Evolutionary conservation across 2,888 invertebrate species (phyloP).

Genomic region (Netelia melanura): DNA sequence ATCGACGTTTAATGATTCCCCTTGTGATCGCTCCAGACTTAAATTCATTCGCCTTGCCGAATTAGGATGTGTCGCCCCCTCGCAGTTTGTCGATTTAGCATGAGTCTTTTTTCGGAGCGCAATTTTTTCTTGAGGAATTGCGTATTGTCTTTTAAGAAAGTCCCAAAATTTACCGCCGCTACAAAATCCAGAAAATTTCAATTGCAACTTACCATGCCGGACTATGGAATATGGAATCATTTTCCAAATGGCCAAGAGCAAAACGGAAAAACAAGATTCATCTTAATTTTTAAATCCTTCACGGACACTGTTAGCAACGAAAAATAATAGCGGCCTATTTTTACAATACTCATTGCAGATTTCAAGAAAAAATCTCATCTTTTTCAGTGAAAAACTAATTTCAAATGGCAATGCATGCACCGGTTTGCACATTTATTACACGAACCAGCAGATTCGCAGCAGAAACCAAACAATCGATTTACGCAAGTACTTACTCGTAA

Average conservation of each 20-base stretch:
- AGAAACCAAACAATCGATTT: too few relatives aligned
- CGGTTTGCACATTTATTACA: too few relatives aligned
- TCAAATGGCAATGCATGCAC: too few relatives aligned
- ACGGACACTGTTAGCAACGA: neutral
- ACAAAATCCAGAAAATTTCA: slow-evolving; percentile 69
- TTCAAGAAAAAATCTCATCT: too few relatives aligned
- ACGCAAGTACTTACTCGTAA: too few relatives aligned
- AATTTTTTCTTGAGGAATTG: slow-evolving; percentile 67
- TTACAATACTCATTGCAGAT: too few relatives aligned
- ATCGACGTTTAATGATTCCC: neutral
- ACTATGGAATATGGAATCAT: neutral
- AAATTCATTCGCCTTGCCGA: slow-evolving; percentile 56
- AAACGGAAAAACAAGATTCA: slow-evolving; percentile 1
- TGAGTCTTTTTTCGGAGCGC: slow-evolving; percentile 68
- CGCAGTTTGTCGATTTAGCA: slow-evolving; percentile 76
- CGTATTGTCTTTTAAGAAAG: slow-evolving; percentile 81
- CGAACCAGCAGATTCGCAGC: too few relatives aligned
- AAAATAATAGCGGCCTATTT: neutral
- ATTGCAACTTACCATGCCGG: neutral
- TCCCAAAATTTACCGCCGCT: slow-evolving; percentile 84
- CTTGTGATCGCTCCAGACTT: slow-evolving; percentile 39
- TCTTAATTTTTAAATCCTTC: slow-evolving; percentile 5
- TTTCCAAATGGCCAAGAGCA: neutral
- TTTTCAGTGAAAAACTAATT: too few relatives aligned
- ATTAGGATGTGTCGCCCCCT: slow-evolving; percentile 73